Evolutionary conservation across 2,888 invertebrate genomes (phyloP), one percentile per base, ranked within the genome.

Genomic region (Mayetiola destructor): DNA sequence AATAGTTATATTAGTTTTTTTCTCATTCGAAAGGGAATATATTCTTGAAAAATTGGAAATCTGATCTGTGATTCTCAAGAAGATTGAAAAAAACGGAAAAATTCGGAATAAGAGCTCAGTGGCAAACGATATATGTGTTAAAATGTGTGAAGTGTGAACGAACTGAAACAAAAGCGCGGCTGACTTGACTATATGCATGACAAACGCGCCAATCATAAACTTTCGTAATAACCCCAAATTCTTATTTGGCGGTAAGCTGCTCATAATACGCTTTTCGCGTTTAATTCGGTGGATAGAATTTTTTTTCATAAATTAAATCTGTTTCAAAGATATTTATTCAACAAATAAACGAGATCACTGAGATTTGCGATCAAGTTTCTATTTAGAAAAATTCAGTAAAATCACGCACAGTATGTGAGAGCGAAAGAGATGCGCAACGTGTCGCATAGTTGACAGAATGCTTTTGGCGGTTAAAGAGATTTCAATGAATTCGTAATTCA

Each of bases 121-220:
- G 48, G 48, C 27, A n/a, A n/a, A n/a, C n/a, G n/a, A n/a, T n/a
- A n/a, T n/a, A n/a, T n/a, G n/a, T n/a, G 27, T 48, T 48, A 16
- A 4, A 37, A 37, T 37, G 37, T 48, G 27, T 48, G 4, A 27
- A 48, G 27, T 48, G 48, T 48, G 48, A 48, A 48, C 48, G 48
- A 48, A 48, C 48, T 48, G 48, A 48, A 48, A 48, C 48, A 48
- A 48, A 48, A 48, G 48, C 48, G 48, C 48, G n/a, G n/a, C n/a
- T n/a, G n/a, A n/a, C n/a, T n/a, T n/a, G n/a, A n/a, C n/a, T n/a
- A n/a, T 48, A 9, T 5, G 27, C 27, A 48, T 16, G 48, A 48
- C 48, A 48, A 48, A n/a, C 48, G 48, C 48, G 48, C 48, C 48
- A 48, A 48, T 48, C 48, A 27, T 27, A 48, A n/a, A 48, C 48